Conservation (phyloP, 2,113 vertebrate genomes). For the Anhinga anhinga region DNA sequence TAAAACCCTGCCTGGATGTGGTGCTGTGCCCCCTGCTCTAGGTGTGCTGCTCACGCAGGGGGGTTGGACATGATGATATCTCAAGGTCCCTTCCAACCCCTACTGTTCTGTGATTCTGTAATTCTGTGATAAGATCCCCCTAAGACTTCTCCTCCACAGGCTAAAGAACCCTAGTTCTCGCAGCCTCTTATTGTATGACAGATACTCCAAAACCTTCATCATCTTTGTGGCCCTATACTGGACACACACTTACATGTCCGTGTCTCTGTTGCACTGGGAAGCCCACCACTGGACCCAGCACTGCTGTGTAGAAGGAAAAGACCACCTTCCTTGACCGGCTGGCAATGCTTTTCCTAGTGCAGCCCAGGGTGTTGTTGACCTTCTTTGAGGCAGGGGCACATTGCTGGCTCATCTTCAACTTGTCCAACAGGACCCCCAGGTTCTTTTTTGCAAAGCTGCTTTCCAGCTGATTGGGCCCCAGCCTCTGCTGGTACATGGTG, state of each 20-base stretch:
- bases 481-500: neutral
- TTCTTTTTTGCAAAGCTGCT: neutral
- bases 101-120: too few species aligned
- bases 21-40: too few species aligned
- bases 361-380: neutral
- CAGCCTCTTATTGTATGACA: neutral
- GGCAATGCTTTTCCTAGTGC: neutral
- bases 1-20: too few species aligned
- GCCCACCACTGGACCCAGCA: neutral
- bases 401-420: neutral
- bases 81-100: too few species aligned
- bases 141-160: neutral
- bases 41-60: too few species aligned
- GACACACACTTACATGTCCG: neutral
- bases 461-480: rapidly evolving
- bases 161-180: neutral
- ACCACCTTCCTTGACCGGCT: neutral
- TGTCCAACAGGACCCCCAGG: neutral
- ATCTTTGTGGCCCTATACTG: neutral
- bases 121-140: neutral
- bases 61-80: too few species aligned
- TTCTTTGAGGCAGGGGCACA: neutral
- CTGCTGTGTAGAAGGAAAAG: neutral
- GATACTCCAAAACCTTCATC: neutral
- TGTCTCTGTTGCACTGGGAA: neutral